These are phyloP conservation scores for Pseudomyrmex concolor DNA, from an alignment of 1,140 invertebrate genomes.

Conservation along the genomic window DNA sequence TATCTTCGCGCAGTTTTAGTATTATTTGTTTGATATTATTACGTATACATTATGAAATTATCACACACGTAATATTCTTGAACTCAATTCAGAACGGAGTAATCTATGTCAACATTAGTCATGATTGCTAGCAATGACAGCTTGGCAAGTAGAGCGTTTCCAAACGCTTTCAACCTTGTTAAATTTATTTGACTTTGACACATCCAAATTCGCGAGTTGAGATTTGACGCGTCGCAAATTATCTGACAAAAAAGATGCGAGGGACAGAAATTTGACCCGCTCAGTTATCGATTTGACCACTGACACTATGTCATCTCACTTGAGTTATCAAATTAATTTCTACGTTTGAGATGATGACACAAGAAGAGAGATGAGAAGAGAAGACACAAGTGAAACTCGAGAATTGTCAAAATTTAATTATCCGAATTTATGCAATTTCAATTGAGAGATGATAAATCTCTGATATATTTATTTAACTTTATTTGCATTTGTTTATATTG, in stretches of 20 bases:
- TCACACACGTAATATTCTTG: neutral
- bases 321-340: too few relatives aligned
- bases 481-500: too few relatives aligned
- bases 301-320: too few relatives aligned
- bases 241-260: neutral
- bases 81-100: neutral
- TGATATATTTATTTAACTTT: too few relatives aligned
- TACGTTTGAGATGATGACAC: too few relatives aligned
- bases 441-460: too few relatives aligned
- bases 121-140: neutral
- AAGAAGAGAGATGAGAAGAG: too few relatives aligned
- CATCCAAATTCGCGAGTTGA: neutral
- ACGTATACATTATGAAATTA: neutral
- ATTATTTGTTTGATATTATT: too few relatives aligned
- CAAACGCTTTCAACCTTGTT: neutral
- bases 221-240: neutral
- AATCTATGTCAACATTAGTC: slow-evolving; percentile 8
- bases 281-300: neutral
- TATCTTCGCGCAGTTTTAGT: slow-evolving; percentile 10
- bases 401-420: too few relatives aligned
- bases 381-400: too few relatives aligned
- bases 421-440: too few relatives aligned
- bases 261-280: slow-evolving; percentile 11
- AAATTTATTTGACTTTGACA: slow-evolving; percentile 45
- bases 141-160: neutral